Evolutionary conservation across 2,888 invertebrate species (phyloP).

Genomic region (Microctonus aethiopoides): DNA sequence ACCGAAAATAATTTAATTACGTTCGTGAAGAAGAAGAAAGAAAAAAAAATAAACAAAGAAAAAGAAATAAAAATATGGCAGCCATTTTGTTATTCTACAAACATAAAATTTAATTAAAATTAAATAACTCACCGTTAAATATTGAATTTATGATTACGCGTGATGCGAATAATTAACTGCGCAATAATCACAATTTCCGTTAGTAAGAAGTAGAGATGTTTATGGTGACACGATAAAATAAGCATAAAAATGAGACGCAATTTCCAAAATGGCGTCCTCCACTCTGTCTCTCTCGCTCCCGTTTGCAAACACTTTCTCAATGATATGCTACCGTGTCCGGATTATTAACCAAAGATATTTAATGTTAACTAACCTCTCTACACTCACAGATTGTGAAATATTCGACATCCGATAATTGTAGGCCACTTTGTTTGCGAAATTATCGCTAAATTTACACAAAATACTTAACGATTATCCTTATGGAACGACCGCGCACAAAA

Average conservation of each 20-base stretch:
- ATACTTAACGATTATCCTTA: neutral
- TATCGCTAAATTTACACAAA: neutral
- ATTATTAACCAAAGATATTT: slow-evolving; percentile 13
- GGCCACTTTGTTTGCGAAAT: slow-evolving; percentile 37
- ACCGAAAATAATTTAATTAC: neutral
- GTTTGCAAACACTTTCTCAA: slow-evolving; percentile 2
- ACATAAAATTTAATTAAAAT: neutral
- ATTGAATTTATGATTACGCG: neutral
- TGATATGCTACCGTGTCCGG: slow-evolving; percentile 53
- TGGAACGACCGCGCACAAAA: neutral
- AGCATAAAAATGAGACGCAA: slow-evolving; percentile 1
- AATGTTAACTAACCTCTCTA: slow-evolving; percentile 44
- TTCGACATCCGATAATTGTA: slow-evolving; percentile 58
- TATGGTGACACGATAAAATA: neutral
- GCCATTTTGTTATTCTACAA: neutral
- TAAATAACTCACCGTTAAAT: neutral
- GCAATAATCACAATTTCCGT: slow-evolving; percentile 52
- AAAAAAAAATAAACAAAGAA: neutral
- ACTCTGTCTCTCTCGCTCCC: slow-evolving; percentile 9
- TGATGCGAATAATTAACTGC: slow-evolving; percentile 49
- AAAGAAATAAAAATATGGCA: neutral
- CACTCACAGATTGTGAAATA: slow-evolving; percentile 45
- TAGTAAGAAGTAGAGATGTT: neutral
- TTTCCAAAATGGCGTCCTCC: slow-evolving; percentile 39
- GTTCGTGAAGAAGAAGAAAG: neutral